Percentiles rank a stretch among this genome's conserved stretches.
phyloP scores from a whole-genome alignment of 2,888 invertebrate genomes.

The Argyresthia goedartella region DNA sequence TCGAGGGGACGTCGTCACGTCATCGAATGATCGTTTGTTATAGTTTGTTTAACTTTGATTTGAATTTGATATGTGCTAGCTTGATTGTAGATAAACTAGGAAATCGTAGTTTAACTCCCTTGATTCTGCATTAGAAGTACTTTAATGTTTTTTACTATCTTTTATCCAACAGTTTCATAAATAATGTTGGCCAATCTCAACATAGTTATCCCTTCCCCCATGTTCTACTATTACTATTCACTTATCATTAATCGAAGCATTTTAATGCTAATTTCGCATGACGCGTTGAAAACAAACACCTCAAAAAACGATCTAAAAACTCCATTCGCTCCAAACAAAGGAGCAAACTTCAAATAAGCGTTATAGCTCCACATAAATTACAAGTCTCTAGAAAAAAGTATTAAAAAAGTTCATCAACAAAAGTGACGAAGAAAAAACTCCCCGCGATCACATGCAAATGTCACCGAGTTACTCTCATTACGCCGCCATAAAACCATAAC shows the following conservation, averaged over 20 bases:
- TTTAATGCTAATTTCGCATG: conserved; percentile 31
- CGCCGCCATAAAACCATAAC: conserved; percentile 62
- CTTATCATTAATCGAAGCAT: neutral
- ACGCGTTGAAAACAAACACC: conserved; percentile 34
- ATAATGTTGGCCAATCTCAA: no score
- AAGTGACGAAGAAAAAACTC: conserved; percentile 45
- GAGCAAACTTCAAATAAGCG: conserved; percentile 56
- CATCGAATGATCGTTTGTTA: conserved; percentile 31
- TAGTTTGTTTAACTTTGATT: conserved; percentile 17
- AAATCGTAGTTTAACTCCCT: no score
- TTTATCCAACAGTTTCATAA: no score
- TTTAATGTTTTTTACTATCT: no score
- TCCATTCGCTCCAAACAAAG: conserved; percentile 53
- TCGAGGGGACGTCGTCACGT: conserved; percentile 46
- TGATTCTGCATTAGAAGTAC: no score
- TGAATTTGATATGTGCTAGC: no score
- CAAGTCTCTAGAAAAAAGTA: conserved; percentile 18
- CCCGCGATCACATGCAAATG: conserved; percentile 65
- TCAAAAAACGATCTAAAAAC: conserved; percentile 44
- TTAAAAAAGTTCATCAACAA: conserved; percentile 51
- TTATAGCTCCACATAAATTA: conserved; percentile 41
- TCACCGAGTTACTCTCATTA: conserved; percentile 60
- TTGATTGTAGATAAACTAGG: no score
- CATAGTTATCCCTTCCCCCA: no score
- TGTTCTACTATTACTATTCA: no score